Conservation (phyloP, 2,888 invertebrate genomes). For the Eucriotettix oculatus region DNA sequence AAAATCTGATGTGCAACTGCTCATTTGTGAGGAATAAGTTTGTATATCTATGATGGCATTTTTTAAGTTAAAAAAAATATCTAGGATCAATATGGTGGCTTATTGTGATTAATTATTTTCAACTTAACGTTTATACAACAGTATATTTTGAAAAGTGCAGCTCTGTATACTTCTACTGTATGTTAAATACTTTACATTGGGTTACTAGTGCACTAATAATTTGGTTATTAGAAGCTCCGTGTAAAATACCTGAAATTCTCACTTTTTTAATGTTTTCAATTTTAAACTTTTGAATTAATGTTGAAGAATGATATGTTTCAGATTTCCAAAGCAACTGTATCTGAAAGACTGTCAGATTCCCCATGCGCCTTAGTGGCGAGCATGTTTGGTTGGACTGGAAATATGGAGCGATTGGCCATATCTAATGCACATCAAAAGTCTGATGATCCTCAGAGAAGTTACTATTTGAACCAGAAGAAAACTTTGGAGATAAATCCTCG, state of each 20-base stretch:
- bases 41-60: too few species aligned
- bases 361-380: conserved; percentile 94
- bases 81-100: too few species aligned
- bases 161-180: too few species aligned
- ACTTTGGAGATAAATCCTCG: conserved; percentile 93
- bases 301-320: conserved; percentile 16
- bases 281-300: not conserved
- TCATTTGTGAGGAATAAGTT: too few species aligned
- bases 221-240: too few species aligned
- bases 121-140: too few species aligned
- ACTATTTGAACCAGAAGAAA: conserved; percentile 89
- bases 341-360: conserved; percentile 75
- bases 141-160: too few species aligned
- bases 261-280: not conserved
- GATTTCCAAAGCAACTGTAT: conserved; percentile 64
- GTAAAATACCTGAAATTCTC: not conserved
- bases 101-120: too few species aligned
- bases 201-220: too few species aligned
- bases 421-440: conserved; percentile 94
- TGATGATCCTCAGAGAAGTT: conserved; percentile 76
- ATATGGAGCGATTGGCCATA: conserved; percentile 92
- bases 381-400: conserved; percentile 97
- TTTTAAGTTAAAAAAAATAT: too few species aligned
- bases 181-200: too few species aligned
- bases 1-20: too few species aligned